These are phyloP conservation scores for Enteromius mattozi DNA, from an alignment of 2,797 vertebrate genomes.

Conservation along the genomic window DNA sequence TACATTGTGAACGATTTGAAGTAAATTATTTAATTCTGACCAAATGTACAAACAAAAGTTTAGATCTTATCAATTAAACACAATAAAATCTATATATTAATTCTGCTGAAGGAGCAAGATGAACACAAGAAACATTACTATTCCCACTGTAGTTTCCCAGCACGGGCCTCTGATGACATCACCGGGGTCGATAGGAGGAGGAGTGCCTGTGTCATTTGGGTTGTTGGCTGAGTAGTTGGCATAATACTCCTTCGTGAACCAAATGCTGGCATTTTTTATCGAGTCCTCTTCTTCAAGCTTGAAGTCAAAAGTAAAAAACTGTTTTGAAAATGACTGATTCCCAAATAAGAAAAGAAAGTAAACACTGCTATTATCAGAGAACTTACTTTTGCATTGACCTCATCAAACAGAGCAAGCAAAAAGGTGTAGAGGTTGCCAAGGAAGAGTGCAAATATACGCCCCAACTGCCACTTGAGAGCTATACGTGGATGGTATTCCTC, in stretches of 20 bases:
- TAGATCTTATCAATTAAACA: background rate
- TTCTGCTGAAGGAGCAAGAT: background rate
- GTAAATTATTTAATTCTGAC: background rate
- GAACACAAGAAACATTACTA: slow-evolving; percentile 78
- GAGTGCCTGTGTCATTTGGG: slow-evolving; percentile 76
- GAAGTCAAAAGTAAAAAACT: background rate
- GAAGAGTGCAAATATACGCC: slow-evolving; percentile 96
- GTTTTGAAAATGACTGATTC: background rate
- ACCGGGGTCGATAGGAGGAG: slow-evolving; percentile 83
- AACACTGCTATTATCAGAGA: background rate
- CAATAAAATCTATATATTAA: background rate
- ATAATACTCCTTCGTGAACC: slow-evolving; percentile 85
- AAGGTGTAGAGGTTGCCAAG: slow-evolving; percentile 98
- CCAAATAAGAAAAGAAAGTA: background rate
- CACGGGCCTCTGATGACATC: slow-evolving; percentile 94
- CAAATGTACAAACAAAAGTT: background rate
- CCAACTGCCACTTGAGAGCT: slow-evolving; percentile 97
- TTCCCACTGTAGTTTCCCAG: slow-evolving; percentile 96
- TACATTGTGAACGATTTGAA: background rate
- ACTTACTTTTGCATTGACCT: slow-evolving; percentile 92
- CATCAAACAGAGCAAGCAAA: slow-evolving; percentile 94
- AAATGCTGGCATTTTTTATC: slow-evolving; percentile 88
- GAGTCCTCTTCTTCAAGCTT: slow-evolving; percentile 86
- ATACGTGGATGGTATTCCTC: slow-evolving; percentile 97
- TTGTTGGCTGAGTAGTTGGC: slow-evolving; percentile 75